Percentiles rank a stretch among this genome's conserved stretches.
These are phyloP conservation scores for Alfaro cultratus DNA, from an alignment of 2,797 vertebrate genomes.

Conservation along the genomic window DNA sequence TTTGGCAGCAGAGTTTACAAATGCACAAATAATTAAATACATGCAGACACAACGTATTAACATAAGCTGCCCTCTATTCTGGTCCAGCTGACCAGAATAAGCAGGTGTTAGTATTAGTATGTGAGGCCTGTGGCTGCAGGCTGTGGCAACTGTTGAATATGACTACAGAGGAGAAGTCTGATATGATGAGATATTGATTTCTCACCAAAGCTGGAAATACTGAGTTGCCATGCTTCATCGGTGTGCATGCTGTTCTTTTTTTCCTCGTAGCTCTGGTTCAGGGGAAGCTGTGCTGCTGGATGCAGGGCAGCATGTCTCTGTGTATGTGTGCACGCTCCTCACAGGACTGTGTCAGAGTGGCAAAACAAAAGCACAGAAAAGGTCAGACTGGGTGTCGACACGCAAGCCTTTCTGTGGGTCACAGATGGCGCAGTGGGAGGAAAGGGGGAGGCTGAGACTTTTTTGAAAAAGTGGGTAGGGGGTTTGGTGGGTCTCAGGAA, in stretches of 20 bases:
- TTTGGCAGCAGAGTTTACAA: constrained; percentile 40
- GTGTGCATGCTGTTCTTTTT: not conserved
- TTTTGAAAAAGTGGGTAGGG: constrained; percentile 28
- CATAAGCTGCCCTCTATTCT: constrained; percentile 32
- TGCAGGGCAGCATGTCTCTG: constrained; percentile 17
- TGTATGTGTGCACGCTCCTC: constrained; percentile 18
- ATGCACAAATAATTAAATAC: constrained; percentile 35
- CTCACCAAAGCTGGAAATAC: constrained; percentile 23
- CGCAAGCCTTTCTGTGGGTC: constrained; percentile 67
- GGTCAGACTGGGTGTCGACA: constrained; percentile 68
- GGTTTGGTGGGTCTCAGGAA: constrained; percentile 51
- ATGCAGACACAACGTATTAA: constrained; percentile 33
- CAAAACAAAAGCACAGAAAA: constrained; percentile 67
- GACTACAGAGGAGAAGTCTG: constrained; percentile 32
- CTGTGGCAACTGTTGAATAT: constrained; percentile 38
- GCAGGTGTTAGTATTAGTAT: constrained; percentile 41
- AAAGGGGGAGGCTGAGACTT: constrained; percentile 55
- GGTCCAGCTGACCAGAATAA: constrained; percentile 31
- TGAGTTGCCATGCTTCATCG: constrained; percentile 19
- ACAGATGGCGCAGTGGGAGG: constrained; percentile 70
- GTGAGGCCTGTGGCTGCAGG: constrained; percentile 27
- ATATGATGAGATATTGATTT: constrained; percentile 56
- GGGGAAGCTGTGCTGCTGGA: constrained; percentile 2
- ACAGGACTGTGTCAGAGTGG: constrained; percentile 46
- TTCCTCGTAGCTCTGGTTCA: not conserved